Evolutionary conservation across 2,888 invertebrate species (phyloP), one percentile per base, ranked within the genome.

Genomic region (Pandemis cinnamomeana): DNA sequence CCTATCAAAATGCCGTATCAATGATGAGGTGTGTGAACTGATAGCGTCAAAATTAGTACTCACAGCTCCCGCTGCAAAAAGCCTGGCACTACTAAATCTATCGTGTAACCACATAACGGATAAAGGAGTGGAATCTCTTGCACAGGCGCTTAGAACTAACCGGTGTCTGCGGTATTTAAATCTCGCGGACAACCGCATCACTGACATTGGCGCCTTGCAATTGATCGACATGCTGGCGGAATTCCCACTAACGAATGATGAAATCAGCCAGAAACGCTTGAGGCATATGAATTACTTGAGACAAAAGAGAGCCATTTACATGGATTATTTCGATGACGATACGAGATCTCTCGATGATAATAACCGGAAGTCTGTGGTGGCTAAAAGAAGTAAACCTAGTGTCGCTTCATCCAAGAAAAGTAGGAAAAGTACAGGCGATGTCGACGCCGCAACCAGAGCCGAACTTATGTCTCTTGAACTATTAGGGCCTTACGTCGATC

Each of bases 81-180:
- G 78, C 67, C 81, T 91, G 72, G 69, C 78, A 51, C 61, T 80
- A 79, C 79, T 90, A 77, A 89, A 91, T 84, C 81, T 92, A 79
- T 87, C 89, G 42, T 85, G 85, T 53, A 91, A 91, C 83, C 80
- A 79, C 80, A 89, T 90, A 79, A 89, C 87, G n/a, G 87, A 91
- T 77, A 77, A 76, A 51, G 91, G 89, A 69, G 87, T 85, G n/a
- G 83, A 83, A 81, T 70, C 81, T 78, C 78, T 90, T 46, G 84
- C 82, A 48, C 80, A 80, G 77, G 85, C 86, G 77, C 79, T 91
- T 48, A 84, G 87, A 80, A 85, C 76, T 72, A 91, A 91, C 83
- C 87, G 90, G 78, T 80, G 80, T 80, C 86, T 92, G 82, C 82
- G 87, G 75, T 89, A 88, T 84, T 86, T 91, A 71, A 91, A 89